Evolutionary conservation across 2,113 vertebrate species (phyloP).

Genomic region (Delphinus delphis): DNA sequence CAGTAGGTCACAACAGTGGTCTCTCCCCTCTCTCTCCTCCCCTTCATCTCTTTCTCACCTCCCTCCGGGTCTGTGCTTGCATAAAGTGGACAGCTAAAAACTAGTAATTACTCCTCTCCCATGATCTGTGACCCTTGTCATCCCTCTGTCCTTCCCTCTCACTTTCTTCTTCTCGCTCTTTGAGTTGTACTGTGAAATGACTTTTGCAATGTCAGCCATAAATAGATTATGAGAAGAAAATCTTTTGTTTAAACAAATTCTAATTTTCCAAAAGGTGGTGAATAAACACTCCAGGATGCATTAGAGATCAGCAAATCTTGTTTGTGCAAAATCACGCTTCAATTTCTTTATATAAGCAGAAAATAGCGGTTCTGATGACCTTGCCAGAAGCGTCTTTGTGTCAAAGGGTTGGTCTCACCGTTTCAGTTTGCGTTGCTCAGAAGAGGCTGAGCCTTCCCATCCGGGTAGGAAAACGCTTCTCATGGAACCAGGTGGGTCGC

Average conservation of each 20-base stretch:
- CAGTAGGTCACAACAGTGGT: accelerated
- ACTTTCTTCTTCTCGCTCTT: not conserved
- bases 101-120: not conserved
- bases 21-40: not conserved
- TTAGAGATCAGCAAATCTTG: constrained; percentile 44
- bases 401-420: not conserved
- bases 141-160: not conserved
- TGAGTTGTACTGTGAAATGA: not conserved
- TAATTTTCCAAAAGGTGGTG: constrained; percentile 63
- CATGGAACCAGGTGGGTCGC: accelerated
- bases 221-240: constrained; percentile 72
- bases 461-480: not conserved
- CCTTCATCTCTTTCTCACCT: too few species aligned
- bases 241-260: constrained; percentile 77
- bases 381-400: not conserved
- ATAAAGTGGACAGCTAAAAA: not conserved
- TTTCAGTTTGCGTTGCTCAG: accelerated
- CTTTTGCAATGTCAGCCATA: constrained; percentile 67
- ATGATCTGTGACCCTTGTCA: not conserved
- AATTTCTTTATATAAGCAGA: not conserved
- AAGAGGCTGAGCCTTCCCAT: accelerated
- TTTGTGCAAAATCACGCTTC: constrained; percentile 21
- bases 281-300: constrained; percentile 32
- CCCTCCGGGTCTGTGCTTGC: accelerated
- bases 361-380: not conserved